Conservation (phyloP, 2,113 vertebrate species). For the Gambusia holbrooki region DNA sequence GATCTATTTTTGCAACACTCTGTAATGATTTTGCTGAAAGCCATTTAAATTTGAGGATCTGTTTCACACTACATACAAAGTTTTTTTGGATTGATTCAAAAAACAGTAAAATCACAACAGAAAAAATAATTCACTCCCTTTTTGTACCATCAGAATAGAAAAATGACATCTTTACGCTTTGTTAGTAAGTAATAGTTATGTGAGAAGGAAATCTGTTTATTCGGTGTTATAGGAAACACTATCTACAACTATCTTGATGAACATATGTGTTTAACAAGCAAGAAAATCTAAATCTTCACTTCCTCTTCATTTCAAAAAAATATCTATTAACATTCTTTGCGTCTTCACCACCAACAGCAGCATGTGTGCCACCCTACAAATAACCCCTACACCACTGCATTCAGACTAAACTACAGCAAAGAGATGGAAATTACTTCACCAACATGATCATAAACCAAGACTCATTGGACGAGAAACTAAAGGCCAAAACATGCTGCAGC, state of each 20-base stretch:
- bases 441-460: neutral
- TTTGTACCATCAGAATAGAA: too few species aligned
- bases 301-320: neutral
- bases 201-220: neutral
- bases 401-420: neutral
- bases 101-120: too few species aligned
- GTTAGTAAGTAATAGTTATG: neutral
- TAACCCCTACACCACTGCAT: neutral
- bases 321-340: neutral
- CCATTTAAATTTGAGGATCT: neutral
- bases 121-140: neutral
- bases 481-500: conserved; percentile 16
- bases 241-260: neutral
- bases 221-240: neutral
- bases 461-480: conserved; percentile 1
- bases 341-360: neutral
- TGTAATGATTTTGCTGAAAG: neutral
- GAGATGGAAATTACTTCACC: neutral
- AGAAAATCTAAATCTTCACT: neutral
- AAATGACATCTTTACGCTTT: neutral
- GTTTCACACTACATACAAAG: too few species aligned
- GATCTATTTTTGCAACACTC: neutral
- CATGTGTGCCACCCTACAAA: neutral
- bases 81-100: too few species aligned
- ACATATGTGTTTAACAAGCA: neutral